phyloP scores from a whole-genome alignment of 1,140 invertebrate genomes.

The Drosophila ananassae region DNA sequence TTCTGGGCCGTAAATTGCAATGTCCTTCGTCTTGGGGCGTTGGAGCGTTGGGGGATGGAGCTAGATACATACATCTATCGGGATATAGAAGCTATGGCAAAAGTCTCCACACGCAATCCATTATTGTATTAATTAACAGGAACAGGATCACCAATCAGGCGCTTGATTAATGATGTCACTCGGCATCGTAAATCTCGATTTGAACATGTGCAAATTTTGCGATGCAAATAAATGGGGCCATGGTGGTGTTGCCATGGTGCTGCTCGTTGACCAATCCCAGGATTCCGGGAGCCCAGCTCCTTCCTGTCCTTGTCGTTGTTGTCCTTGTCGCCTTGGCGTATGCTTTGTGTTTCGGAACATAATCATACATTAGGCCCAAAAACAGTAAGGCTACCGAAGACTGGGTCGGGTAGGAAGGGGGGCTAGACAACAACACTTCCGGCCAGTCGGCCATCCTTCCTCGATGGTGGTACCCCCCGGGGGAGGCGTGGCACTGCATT shows the following conservation, averaged over 20 bases:
- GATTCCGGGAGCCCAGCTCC: neutral
- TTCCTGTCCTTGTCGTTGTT: neutral
- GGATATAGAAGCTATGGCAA: slow-evolving; percentile 10
- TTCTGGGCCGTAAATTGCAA: slow-evolving; percentile 51
- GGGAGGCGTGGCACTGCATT: slow-evolving; percentile 7
- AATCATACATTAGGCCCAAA: slow-evolving; percentile 69
- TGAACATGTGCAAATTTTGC: slow-evolving; percentile 83
- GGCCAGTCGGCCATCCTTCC: slow-evolving; percentile 48
- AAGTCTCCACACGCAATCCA: slow-evolving; percentile 73
- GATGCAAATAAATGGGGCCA: slow-evolving; percentile 76
- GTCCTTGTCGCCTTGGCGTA: slow-evolving; percentile 47
- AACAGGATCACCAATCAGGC: slow-evolving; percentile 84
- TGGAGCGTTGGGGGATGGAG: neutral
- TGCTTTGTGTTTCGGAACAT: slow-evolving; percentile 59
- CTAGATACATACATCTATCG: too few relatives aligned
- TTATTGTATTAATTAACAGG: slow-evolving; percentile 85
- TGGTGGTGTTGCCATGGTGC: slow-evolving; percentile 45
- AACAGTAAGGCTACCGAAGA: slow-evolving; percentile 2
- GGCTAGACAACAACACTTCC: slow-evolving; percentile 15
- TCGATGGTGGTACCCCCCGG: neutral
- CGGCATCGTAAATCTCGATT: slow-evolving; percentile 83
- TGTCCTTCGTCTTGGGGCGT: slow-evolving; percentile 39
- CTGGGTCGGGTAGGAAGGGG: neutral
- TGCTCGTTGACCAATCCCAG: slow-evolving; percentile 66
- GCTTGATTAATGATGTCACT: slow-evolving; percentile 85